Conservation (phyloP, 1,140 invertebrate species). For the Ridgeia piscesae region DNA sequence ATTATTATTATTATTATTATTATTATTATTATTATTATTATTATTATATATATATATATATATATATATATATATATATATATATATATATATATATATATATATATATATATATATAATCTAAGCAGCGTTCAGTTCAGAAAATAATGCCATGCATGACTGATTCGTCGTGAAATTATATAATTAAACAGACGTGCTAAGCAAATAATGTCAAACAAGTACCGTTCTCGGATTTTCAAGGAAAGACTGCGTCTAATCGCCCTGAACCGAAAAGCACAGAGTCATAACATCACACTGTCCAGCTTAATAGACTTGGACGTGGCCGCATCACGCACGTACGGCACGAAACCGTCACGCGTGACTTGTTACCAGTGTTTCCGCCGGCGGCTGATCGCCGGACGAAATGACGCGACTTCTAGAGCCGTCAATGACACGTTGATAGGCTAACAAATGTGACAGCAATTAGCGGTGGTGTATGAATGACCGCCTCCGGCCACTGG, state of each 20-base stretch:
- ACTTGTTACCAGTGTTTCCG: background rate
- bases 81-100: too few relatives aligned
- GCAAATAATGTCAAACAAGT: background rate
- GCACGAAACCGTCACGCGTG: background rate
- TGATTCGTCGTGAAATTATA: too few relatives aligned
- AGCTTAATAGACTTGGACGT: background rate
- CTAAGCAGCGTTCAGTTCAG: background rate
- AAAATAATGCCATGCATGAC: background rate
- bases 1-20: too few relatives aligned
- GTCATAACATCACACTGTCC: background rate
- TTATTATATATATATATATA: too few relatives aligned
- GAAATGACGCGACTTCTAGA: background rate
- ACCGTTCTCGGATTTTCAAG: background rate
- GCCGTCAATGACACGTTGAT: background rate
- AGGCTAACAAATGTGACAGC: background rate
- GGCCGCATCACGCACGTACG: background rate
- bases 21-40: too few relatives aligned
- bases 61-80: too few relatives aligned
- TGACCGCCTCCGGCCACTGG: background rate
- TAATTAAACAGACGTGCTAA: background rate
- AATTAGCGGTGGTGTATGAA: background rate
- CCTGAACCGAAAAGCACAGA: too few relatives aligned
- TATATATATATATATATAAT: too few relatives aligned
- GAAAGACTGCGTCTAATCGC: background rate
- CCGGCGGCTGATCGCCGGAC: background rate